Conservation (phyloP, 2,113 vertebrate species). For the Diadophis punctatus region DNA sequence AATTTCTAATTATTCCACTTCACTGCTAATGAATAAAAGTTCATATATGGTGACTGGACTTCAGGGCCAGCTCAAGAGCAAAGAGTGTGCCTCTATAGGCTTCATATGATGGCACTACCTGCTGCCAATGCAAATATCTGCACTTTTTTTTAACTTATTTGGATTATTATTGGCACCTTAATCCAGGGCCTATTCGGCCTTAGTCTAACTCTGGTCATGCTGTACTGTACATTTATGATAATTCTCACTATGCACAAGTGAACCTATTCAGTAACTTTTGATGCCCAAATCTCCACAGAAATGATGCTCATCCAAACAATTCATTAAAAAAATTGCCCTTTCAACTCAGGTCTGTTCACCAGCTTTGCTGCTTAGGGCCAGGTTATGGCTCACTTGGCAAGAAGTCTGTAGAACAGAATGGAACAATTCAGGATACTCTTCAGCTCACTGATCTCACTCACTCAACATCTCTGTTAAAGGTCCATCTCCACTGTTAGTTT, state of each 20-base stretch:
- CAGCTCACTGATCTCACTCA: not conserved
- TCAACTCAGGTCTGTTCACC: not conserved
- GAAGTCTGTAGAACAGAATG: not conserved
- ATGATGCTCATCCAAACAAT: not conserved
- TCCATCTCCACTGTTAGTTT: not conserved
- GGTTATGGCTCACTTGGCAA: not conserved
- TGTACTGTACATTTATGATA: not conserved
- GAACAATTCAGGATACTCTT: not conserved
- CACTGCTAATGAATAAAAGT: not conserved
- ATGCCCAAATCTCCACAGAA: not conserved
- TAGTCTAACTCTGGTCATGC: not conserved
- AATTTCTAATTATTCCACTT: not conserved
- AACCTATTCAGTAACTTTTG: not conserved
- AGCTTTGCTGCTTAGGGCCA: not conserved
- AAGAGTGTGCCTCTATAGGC: not conserved
- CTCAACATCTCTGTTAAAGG: not conserved
- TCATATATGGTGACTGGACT: not conserved
- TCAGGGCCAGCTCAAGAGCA: not conserved
- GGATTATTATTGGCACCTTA: not conserved
- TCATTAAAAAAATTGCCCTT: not conserved
- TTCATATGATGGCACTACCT: not conserved
- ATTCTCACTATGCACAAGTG: not conserved
- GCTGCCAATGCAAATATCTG: not conserved
- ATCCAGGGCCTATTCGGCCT: not conserved
- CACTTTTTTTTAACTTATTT: not conserved